These are phyloP conservation scores for Dryas iulia DNA, from an alignment of 1,140 invertebrate species.

Conservation along the genomic window DNA sequence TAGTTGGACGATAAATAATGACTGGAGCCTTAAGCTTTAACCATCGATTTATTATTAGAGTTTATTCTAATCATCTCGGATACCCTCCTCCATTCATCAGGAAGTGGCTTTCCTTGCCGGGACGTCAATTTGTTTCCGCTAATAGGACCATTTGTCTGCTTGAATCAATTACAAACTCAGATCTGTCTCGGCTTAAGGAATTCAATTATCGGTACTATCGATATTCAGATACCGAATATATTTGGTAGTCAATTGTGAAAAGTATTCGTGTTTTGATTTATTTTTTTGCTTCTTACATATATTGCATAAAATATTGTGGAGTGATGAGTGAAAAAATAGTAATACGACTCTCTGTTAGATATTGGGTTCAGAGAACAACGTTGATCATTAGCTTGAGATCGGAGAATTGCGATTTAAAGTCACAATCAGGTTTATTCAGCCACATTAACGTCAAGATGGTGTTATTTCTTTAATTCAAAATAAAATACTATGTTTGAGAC, in stretches of 20 bases:
- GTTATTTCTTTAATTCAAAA: too few relatives aligned
- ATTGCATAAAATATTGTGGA: too few relatives aligned
- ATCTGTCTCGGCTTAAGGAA: neutral
- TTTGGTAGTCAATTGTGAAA: neutral
- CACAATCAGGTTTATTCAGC: too few relatives aligned
- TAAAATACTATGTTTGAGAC: too few relatives aligned
- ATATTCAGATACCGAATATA: neutral
- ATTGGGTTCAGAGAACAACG: too few relatives aligned
- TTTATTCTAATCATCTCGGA: neutral
- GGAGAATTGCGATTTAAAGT: too few relatives aligned
- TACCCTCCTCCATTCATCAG: neutral
- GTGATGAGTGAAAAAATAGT: too few relatives aligned
- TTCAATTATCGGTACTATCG: neutral
- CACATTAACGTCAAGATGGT: too few relatives aligned
- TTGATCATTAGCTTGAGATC: too few relatives aligned
- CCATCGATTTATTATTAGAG: neutral
- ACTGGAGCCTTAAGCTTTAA: neutral
- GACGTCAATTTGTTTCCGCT: neutral
- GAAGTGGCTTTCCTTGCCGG: neutral
- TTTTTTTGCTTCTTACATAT: too few relatives aligned
- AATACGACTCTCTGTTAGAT: too few relatives aligned
- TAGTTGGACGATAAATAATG: neutral
- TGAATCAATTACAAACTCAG: constrained; percentile 2
- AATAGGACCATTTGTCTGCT: neutral
- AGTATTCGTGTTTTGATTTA: neutral